Percentiles rank a stretch among this genome's conserved stretches.
These are phyloP conservation scores for Telmatherina bonti DNA, from an alignment of 2,797 vertebrate species.

Conservation along the genomic window DNA sequence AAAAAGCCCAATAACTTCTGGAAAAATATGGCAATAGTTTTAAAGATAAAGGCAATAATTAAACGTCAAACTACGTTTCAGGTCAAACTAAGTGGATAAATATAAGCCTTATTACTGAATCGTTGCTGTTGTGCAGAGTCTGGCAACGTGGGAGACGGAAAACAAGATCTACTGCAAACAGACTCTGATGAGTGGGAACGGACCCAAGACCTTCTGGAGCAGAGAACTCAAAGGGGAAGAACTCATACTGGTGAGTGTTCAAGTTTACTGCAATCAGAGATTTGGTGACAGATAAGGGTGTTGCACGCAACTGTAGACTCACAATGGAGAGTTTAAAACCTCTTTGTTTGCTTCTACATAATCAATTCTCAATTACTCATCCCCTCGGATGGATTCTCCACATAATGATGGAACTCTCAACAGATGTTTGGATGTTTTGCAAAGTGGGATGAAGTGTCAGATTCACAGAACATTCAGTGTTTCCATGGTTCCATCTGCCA, in stretches of 20 bases:
- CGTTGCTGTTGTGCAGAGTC: constrained; percentile 83
- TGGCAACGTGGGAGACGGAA: constrained; percentile 94
- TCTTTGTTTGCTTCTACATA: constrained; percentile 13
- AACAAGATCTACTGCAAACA: constrained; percentile 97
- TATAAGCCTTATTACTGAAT: constrained; percentile 25
- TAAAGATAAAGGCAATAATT: background rate
- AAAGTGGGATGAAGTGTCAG: constrained; percentile 38
- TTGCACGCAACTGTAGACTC: background rate
- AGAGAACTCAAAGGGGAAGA: constrained; percentile 93
- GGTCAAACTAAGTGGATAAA: constrained; percentile 20
- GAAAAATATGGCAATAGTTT: background rate
- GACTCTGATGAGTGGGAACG: constrained; percentile 90
- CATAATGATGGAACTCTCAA: constrained; percentile 16
- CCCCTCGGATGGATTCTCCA: constrained; percentile 8
- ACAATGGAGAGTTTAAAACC: background rate
- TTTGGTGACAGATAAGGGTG: background rate
- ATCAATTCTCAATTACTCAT: constrained; percentile 2
- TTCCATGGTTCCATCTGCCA: constrained; percentile 9
- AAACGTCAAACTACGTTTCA: background rate
- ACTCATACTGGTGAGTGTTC: constrained; percentile 89
- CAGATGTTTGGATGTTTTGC: constrained; percentile 60
- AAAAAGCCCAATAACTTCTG: background rate
- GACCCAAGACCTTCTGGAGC: constrained; percentile 97
- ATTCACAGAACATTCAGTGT: constrained; percentile 8
- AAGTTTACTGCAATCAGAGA: background rate